These are phyloP conservation scores for Mycetomoellerius zeteki DNA, from an alignment of 1,140 invertebrate genomes.

Conservation along the genomic window DNA sequence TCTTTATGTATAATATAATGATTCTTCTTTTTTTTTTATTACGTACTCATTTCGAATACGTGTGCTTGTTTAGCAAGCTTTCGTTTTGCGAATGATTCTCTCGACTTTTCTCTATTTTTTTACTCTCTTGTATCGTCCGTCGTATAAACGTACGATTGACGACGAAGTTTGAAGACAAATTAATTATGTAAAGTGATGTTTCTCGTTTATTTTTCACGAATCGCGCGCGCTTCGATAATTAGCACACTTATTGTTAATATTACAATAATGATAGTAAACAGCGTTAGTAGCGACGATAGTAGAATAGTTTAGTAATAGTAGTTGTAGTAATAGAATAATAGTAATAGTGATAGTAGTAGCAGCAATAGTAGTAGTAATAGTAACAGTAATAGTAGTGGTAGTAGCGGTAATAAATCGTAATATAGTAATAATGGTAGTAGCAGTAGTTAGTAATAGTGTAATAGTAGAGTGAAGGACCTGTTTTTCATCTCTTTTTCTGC, in stretches of 20 bases:
- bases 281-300: slow-evolving; percentile 65
- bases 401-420: slow-evolving; percentile 69
- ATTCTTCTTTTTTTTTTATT: slow-evolving; percentile 50
- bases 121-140: not conserved
- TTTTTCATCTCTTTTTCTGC: slow-evolving; percentile 55
- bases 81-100: slow-evolving; percentile 17
- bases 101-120: not conserved
- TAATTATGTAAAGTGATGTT: slow-evolving; percentile 39
- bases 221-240: slow-evolving; percentile 49
- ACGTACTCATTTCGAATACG: slow-evolving; percentile 64
- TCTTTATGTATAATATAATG: slow-evolving; percentile 66
- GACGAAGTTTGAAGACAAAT: slow-evolving; percentile 42
- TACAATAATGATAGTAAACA: slow-evolving; percentile 65
- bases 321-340: slow-evolving; percentile 63
- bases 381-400: slow-evolving; percentile 59
- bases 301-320: slow-evolving; percentile 57
- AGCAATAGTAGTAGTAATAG: slow-evolving; percentile 52
- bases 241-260: slow-evolving; percentile 52
- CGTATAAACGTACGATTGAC: slow-evolving; percentile 43
- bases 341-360: slow-evolving; percentile 61
- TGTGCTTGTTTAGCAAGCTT: slow-evolving; percentile 45
- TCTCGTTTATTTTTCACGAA: slow-evolving; percentile 13
- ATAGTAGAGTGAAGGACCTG: slow-evolving; percentile 62
- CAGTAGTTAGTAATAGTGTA: slow-evolving; percentile 64
- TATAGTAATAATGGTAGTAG: slow-evolving; percentile 66